Percentiles rank a stretch among this genome's conserved stretches.
Evolutionary conservation across 2,888 invertebrate species (phyloP).

Genomic region (Mesorhabditis belari): DNA sequence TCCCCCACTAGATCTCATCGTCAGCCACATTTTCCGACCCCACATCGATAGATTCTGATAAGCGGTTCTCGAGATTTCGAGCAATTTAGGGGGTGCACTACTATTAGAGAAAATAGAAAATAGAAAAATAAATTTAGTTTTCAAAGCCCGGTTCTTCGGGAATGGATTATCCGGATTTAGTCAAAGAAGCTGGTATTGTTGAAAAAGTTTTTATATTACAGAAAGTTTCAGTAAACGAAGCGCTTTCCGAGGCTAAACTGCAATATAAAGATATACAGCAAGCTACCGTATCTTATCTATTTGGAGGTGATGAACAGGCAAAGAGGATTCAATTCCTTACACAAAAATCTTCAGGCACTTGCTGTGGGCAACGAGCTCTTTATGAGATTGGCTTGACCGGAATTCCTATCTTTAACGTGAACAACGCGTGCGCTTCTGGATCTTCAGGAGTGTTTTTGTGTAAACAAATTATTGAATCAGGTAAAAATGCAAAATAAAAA

Average conservation of each 20-base stretch:
- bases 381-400: constrained; percentile 92
- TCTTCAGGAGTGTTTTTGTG: constrained; percentile 82
- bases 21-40: too few species aligned
- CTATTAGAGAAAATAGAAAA: too few species aligned
- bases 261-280: constrained; percentile 68
- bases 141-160: constrained; percentile 77
- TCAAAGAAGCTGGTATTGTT: constrained; percentile 70
- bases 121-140: too few species aligned
- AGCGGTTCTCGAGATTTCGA: too few species aligned
- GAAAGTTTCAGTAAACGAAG: constrained; percentile 65
- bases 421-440: constrained; percentile 96
- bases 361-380: constrained; percentile 82
- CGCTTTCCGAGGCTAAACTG: constrained; percentile 56
- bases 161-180: constrained; percentile 89
- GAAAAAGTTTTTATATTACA: not conserved
- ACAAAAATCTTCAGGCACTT: constrained; percentile 40
- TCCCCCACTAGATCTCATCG: too few species aligned
- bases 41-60: too few species aligned
- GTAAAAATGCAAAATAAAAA: constrained; percentile 35
- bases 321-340: not conserved
- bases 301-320: constrained; percentile 28
- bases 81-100: too few species aligned
- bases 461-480: constrained; percentile 84
- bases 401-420: constrained; percentile 89
- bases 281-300: constrained; percentile 64